A percentile compares a stretch with the other conserved stretches of the same genome.
Evolutionary conservation across 1,140 invertebrate species (phyloP).

Genomic region (Mercenaria mercenaria): DNA sequence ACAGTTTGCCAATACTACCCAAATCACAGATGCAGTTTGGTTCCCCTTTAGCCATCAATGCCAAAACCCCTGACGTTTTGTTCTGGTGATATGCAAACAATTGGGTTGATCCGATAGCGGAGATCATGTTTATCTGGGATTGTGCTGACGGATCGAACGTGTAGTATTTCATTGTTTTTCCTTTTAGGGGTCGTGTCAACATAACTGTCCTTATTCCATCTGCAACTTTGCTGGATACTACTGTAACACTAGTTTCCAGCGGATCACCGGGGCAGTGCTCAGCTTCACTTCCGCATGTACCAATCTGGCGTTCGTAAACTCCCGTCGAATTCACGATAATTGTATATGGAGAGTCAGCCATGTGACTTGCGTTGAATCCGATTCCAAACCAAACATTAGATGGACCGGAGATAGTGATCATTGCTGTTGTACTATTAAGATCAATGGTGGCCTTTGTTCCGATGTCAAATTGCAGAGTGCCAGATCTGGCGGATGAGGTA

Average conservation of each 20-base stretch:
- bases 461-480: conserved; percentile 18
- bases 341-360: too few relatives aligned
- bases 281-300: too few relatives aligned
- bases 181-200: conserved; percentile 56
- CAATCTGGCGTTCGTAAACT: conserved; percentile 58
- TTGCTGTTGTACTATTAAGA: too few relatives aligned
- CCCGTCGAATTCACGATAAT: conserved; percentile 65
- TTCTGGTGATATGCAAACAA: conserved; percentile 61
- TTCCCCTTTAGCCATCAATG: conserved; percentile 27
- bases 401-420: conserved; percentile 58
- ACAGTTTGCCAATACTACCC: conserved; percentile 44
- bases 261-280: conserved; percentile 68
- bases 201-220: conserved; percentile 3
- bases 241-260: conserved; percentile 25
- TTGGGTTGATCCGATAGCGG: conserved; percentile 56
- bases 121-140: conserved; percentile 60
- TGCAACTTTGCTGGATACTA: conserved; percentile 38
- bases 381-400: conserved; percentile 60
- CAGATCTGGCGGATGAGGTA: conserved; percentile 2
- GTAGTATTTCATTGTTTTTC: conserved; percentile 53
- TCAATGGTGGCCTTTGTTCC: not conserved
- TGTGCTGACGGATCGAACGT: conserved; percentile 42
- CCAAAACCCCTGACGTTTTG: conserved; percentile 3
- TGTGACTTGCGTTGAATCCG: conserved; percentile 64
- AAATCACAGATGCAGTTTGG: conserved; percentile 66